A percentile compares a stretch with the other conserved stretches of the same genome.
These are phyloP conservation scores for Galemys pyrenaicus DNA, from an alignment of 2,113 vertebrate species.

Conservation along the genomic window DNA sequence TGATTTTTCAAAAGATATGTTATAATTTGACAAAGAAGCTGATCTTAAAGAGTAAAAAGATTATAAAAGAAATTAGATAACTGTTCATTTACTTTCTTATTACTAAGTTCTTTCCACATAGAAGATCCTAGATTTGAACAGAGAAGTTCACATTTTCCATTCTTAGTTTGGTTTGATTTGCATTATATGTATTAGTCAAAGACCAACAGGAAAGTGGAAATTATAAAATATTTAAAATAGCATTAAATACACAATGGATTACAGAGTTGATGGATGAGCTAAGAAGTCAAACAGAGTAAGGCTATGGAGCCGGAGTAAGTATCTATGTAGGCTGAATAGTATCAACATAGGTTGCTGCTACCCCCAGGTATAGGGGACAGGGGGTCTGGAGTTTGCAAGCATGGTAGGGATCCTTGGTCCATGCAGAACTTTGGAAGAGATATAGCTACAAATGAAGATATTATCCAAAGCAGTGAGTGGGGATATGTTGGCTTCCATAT, in stretches of 20 bases:
- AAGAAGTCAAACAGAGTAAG: not conserved
- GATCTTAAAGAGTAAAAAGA: not conserved
- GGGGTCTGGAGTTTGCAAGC: not conserved
- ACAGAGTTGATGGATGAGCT: not conserved
- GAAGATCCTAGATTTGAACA: not conserved
- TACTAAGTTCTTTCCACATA: not conserved
- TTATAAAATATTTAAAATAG: not conserved
- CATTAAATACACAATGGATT: not conserved
- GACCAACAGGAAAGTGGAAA: not conserved
- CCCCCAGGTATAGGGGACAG: not conserved
- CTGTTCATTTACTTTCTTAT: not conserved
- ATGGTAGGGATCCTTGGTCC: not conserved
- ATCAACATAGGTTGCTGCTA: too few species aligned
- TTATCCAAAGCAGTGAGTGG: not conserved
- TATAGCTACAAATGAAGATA: not conserved
- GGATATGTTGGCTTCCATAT: not conserved
- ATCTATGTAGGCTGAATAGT: too few species aligned
- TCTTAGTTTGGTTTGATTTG: not conserved
- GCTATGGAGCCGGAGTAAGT: too few species aligned
- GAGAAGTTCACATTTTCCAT: not conserved
- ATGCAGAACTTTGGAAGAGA: not conserved
- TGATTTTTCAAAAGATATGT: not conserved
- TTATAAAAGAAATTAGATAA: not conserved
- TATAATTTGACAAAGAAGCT: not conserved
- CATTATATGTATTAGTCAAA: not conserved